These are phyloP conservation scores for Lysiphlebus fabarum DNA, from an alignment of 1,140 invertebrate species.

Conservation along the genomic window DNA sequence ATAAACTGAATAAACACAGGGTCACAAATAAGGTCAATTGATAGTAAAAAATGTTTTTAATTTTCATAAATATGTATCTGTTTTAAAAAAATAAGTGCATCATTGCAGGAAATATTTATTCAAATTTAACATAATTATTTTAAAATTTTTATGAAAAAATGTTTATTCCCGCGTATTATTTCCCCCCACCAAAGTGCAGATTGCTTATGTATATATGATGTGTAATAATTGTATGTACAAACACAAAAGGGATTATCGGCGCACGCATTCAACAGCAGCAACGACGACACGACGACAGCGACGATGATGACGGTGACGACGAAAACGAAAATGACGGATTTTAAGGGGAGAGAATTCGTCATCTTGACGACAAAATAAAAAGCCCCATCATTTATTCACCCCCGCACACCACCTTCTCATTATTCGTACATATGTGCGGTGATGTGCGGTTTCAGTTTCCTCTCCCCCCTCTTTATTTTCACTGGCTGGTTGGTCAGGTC, in stretches of 20 bases:
- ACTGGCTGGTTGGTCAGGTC: not conserved
- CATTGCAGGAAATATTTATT: no score
- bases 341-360: not conserved
- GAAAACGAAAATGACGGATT: not conserved
- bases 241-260: conserved; percentile 7
- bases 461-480: conserved; percentile 1
- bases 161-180: conserved; percentile 16
- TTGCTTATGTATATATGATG: not conserved
- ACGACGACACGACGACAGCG: not conserved
- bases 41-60: no score
- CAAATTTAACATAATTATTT: not conserved
- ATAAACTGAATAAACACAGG: no score
- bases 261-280: not conserved
- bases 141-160: no score
- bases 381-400: no score
- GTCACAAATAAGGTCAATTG: no score
- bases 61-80: no score
- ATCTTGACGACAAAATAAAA: no score
- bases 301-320: not conserved
- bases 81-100: no score
- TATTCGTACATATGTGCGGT: no score
- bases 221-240: not conserved
- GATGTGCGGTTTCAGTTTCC: not conserved
- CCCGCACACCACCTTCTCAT: no score
- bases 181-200: not conserved